phyloP scores from a whole-genome alignment of 92 coral and sea anemone species.

The Zoanthus sansibaricus region DNA sequence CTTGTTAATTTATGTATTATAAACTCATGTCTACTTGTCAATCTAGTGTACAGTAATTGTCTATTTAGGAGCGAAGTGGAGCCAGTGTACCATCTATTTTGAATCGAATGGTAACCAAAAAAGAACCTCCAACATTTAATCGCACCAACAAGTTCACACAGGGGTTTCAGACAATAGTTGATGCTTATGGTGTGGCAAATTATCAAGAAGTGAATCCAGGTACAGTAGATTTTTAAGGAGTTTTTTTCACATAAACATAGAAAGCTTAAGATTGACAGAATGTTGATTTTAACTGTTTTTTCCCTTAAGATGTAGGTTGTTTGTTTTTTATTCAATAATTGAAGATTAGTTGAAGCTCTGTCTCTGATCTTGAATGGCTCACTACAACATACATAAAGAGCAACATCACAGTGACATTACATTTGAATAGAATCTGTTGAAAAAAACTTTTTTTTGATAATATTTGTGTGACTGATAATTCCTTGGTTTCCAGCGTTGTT shows the following conservation, averaged over 20 bases:
- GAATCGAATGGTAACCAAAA: constrained; percentile 93
- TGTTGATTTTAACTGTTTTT: too few relatives aligned
- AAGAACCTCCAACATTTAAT: constrained; percentile 98
- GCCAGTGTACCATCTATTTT: constrained; percentile 96
- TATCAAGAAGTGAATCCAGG: constrained; percentile 99
- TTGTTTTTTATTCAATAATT: too few relatives aligned
- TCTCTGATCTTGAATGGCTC: too few relatives aligned
- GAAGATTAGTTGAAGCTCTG: too few relatives aligned
- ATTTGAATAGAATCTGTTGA: too few relatives aligned
- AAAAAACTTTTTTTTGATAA: too few relatives aligned
- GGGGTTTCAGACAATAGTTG: constrained; percentile 96
- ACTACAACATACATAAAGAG: too few relatives aligned
- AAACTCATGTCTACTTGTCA: background rate
- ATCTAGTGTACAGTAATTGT: background rate
- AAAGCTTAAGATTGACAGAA: background rate
- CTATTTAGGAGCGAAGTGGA: constrained; percentile 83
- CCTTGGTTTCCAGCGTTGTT: constrained; percentile 68
- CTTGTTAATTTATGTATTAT: background rate
- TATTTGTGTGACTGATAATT: too few relatives aligned
- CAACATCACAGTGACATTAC: too few relatives aligned
- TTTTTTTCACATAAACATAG: background rate
- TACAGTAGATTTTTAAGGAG: too few relatives aligned
- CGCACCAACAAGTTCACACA: constrained; percentile 94
- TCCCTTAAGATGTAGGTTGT: too few relatives aligned
- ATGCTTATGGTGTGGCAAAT: constrained; percentile 97